Evolutionary conservation across 2,797 vertebrate species (phyloP).

Genomic region (Neostethus bicornis): DNA sequence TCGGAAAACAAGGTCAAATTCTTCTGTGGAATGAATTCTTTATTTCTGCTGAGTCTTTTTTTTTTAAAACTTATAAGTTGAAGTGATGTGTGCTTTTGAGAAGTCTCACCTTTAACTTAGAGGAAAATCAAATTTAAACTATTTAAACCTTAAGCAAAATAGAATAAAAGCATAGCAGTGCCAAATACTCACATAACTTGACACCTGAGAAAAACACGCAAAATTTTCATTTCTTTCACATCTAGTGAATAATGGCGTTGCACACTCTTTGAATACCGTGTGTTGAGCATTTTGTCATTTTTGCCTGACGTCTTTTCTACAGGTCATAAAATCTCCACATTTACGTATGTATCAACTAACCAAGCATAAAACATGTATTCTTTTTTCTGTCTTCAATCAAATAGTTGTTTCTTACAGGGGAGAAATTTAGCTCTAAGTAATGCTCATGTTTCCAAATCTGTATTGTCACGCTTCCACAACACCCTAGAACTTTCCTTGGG

Average conservation of each 20-base stretch:
- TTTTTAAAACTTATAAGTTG: background rate
- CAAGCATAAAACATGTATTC: background rate
- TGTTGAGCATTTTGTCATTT: background rate
- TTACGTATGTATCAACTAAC: background rate
- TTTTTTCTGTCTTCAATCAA: background rate
- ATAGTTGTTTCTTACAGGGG: background rate
- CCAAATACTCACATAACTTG: background rate
- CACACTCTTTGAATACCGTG: too few relatives aligned
- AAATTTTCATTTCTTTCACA: too few relatives aligned
- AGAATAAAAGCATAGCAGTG: background rate
- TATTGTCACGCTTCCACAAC: conserved; percentile 33
- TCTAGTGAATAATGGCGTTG: too few relatives aligned
- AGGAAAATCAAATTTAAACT: background rate
- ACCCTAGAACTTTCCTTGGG: conserved; percentile 40
- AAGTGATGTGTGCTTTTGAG: background rate
- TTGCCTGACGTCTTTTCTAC: background rate
- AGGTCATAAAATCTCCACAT: background rate
- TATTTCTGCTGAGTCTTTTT: background rate
- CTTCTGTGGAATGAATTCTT: background rate
- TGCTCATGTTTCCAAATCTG: conserved; percentile 19
- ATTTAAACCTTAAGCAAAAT: background rate
- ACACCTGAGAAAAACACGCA: background rate
- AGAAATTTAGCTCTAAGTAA: conserved; percentile 6
- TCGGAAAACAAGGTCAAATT: background rate
- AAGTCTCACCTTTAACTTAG: background rate